Base-by-base conservation (phyloP, 2,888 invertebrate species). In the Ryuthela nishihirai region DNA sequence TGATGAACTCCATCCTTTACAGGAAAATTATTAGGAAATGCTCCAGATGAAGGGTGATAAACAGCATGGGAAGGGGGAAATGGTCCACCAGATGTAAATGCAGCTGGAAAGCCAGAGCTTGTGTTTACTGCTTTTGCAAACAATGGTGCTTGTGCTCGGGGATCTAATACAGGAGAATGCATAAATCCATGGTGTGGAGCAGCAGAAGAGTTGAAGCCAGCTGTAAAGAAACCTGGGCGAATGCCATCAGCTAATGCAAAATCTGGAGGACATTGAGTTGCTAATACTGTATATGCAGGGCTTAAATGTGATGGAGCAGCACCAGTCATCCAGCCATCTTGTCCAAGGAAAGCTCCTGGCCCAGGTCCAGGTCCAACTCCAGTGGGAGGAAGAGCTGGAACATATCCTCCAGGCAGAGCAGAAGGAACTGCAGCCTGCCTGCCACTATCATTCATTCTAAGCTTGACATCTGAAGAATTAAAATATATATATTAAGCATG, bases 371-470 rank as follows among this genome's bases (percentile, higher is more conserved):
- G 35, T 15, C 54, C 52, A 36, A 42, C 47, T 24, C 46, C 38
- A 24, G 54, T 45, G 21, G 54, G 25, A 15, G 50, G 44, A 44
- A 40, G 43, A 23, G 36, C 39, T 17, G 55, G 34, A 26, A 47
- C 49, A 47, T 58, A 58, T 20, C 58, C 54, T 39, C 45, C 48
- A 34, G 56, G 56, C 26, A 62, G 40, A 34, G 53, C 58, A 34
- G 61, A 26, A 24, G 52, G 61, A 23, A 52, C 43, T 26, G 58
- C 20, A 36, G 44, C 56, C 34, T 62, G 62, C 43, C 53, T 39
- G 24, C 56, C 41, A 29, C 58, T 56, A 36, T 62, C 58, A 38
- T 53, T 58, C 62, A 62, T 62, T 39, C 39, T 56, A 29, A 42
- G 36, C 12, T 9, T 12, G 2, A 20, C 36, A 59, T 53, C 59